These are phyloP conservation scores for Meteorus colon DNA, from an alignment of 2,888 invertebrate genomes.

Conservation along the genomic window DNA sequence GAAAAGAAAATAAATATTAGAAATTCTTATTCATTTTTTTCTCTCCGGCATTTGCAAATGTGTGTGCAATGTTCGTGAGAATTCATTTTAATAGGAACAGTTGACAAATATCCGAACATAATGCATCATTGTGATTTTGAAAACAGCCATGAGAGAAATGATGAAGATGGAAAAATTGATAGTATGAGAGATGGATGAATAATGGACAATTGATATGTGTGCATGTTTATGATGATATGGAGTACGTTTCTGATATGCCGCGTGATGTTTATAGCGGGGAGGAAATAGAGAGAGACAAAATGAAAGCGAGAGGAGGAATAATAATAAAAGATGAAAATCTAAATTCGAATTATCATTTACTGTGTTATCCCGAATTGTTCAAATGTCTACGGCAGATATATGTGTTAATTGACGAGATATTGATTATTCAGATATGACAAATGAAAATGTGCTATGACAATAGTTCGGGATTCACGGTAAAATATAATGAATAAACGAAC, in stretches of 20 bases:
- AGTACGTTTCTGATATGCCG: constrained; percentile 49
- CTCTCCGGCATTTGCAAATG: constrained; percentile 49
- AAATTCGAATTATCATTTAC: constrained; percentile 35
- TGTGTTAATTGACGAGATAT: background rate
- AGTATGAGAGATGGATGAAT: constrained; percentile 45
- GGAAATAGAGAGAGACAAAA: constrained; percentile 47
- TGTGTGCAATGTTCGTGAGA: background rate
- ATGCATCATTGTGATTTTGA: constrained; percentile 15
- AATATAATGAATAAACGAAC: background rate
- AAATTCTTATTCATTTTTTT: constrained; percentile 59
- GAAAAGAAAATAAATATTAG: constrained; percentile 36
- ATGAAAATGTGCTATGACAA: background rate
- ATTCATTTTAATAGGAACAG: background rate
- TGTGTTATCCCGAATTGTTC: constrained; percentile 31
- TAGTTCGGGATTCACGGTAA: constrained; percentile 16
- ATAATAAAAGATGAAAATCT: constrained; percentile 25
- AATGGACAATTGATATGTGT: constrained; percentile 51
- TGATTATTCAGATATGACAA: constrained; percentile 3
- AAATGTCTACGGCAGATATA: constrained; percentile 17
- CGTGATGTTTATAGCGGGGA: constrained; percentile 43
- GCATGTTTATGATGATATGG: constrained; percentile 53
- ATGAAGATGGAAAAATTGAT: constrained; percentile 49
- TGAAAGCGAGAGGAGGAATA: constrained; percentile 41
- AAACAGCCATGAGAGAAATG: constrained; percentile 8
- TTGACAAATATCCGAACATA: constrained; percentile 23